These are phyloP conservation scores for Stictocephala bisonia DNA, from an alignment of 2,888 invertebrate genomes.

Conservation along the genomic window DNA sequence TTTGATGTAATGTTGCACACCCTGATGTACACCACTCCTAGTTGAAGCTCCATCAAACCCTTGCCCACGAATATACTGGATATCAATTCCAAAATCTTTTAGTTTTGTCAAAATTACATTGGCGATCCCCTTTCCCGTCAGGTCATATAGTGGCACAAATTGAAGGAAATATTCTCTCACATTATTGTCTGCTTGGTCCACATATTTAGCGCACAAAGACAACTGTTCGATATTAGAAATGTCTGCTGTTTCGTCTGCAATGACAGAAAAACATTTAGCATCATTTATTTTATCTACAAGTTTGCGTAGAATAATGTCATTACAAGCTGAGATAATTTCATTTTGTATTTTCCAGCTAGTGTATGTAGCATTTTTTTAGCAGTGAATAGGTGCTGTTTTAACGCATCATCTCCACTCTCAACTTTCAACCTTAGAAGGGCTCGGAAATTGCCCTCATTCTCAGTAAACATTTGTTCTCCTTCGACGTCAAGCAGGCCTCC, in stretches of 20 bases:
- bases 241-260: slow-evolving; percentile 26
- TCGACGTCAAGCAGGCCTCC: too few species aligned
- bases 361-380: not conserved
- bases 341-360: not conserved
- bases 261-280: slow-evolving; percentile 23
- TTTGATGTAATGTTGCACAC: too few species aligned
- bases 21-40: too few species aligned
- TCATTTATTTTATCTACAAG: slow-evolving; percentile 21
- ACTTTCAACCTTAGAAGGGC: slow-evolving; percentile 15
- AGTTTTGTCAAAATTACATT: not conserved
- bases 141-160: slow-evolving; percentile 5
- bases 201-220: slow-evolving; percentile 1
- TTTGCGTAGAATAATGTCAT: slow-evolving; percentile 2
- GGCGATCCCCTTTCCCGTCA: slow-evolving; percentile 2
- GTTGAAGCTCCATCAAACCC: slow-evolving; percentile 14
- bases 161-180: slow-evolving; percentile 14
- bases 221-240: not conserved
- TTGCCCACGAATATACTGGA: slow-evolving; percentile 1
- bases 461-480: too few species aligned
- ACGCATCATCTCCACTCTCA: not conserved
- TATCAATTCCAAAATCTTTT: not conserved
- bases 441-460: too few species aligned
- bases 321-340: slow-evolving; percentile 22
- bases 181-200: not conserved
- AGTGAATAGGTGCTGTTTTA: not conserved